Evolutionary conservation across 2,888 invertebrate species (phyloP), one percentile per base, ranked within the genome.

Genomic region (Therioaphis trifolii): DNA sequence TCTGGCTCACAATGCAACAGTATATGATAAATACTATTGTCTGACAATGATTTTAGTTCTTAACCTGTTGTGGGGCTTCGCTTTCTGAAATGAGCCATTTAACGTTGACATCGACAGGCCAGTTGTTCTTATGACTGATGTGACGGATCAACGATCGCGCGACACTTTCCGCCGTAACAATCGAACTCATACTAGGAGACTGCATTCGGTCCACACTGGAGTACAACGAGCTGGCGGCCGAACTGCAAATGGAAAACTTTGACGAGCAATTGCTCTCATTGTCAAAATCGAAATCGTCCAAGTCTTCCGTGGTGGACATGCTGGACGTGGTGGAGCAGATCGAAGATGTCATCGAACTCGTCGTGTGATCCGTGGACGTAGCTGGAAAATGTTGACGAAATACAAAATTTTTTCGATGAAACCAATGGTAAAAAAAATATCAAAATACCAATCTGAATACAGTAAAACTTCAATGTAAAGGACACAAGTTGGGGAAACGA

Each of bases 21-120:
- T n/a, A n/a, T n/a, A n/a, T n/a, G n/a, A n/a, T n/a, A n/a, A n/a
- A n/a, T n/a, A n/a, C n/a, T n/a, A n/a, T n/a, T n/a, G n/a, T n/a
- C n/a, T n/a, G n/a, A n/a, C n/a, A n/a, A n/a, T n/a, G n/a, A 35
- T 35, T 35, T 52, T 4, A 49, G 4, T 4, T 87, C n/a, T n/a
- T n/a, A n/a, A 91, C 91, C 86, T 89, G 90, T 88, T 95, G 95
- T 1, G 94, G 94, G 14, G 92, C 93, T 87, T 95, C 94, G 87
- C 92, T 88, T 87, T 95, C 94, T 0, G 94, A 93, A 0, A 95
- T 94, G 4, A 95, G 89, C 95, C 95, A 95, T 86, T 93, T 92
- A 58, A 95, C 88, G 87, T 95, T 94, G 0, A 93, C 93, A 4
- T 94, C 94, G 86, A 93, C 91, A 0, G 95, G 95, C 77, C 95